These are phyloP conservation scores for Pammene aurita DNA, from an alignment of 2,888 invertebrate genomes.

Conservation along the genomic window DNA sequence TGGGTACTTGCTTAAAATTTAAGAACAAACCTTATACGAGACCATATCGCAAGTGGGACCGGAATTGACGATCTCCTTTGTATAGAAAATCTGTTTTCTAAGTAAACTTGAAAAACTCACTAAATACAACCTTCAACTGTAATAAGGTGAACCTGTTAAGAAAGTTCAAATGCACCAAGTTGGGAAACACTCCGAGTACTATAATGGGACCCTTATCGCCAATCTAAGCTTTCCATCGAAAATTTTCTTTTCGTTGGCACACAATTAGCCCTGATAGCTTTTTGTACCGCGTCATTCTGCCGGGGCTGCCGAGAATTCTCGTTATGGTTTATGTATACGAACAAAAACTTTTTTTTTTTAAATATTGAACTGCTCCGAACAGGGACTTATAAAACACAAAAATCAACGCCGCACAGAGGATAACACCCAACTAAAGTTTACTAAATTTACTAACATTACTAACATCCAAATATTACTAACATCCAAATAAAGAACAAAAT, in stretches of 20 bases:
- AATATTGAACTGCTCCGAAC: no score
- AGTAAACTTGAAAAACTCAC: background rate
- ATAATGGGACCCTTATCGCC: conserved; percentile 73
- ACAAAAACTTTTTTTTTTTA: background rate
- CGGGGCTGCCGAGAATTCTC: conserved; percentile 17
- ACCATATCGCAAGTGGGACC: no score
- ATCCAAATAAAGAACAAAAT: no score
- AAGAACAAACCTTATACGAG: no score
- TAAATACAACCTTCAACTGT: conserved; percentile 14
- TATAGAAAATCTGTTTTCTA: background rate
- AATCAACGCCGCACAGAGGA: no score
- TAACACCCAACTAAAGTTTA: no score
- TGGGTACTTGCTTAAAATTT: no score
- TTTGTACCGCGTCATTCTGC: conserved; percentile 62
- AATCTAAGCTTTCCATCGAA: conserved; percentile 68
- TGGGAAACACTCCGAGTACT: conserved; percentile 67
- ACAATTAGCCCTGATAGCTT: conserved; percentile 79
- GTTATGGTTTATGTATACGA: conserved; percentile 1
- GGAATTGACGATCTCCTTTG: no score
- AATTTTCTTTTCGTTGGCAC: conserved; percentile 77
- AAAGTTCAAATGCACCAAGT: conserved; percentile 63
- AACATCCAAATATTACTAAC: no score
- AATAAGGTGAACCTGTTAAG: conserved; percentile 32
- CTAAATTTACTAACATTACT: no score
- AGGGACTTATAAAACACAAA: no score